Evolutionary conservation across 2,888 invertebrate species (phyloP), one percentile per base, ranked within the genome.

Genomic region (Lochmaea crataegi): DNA sequence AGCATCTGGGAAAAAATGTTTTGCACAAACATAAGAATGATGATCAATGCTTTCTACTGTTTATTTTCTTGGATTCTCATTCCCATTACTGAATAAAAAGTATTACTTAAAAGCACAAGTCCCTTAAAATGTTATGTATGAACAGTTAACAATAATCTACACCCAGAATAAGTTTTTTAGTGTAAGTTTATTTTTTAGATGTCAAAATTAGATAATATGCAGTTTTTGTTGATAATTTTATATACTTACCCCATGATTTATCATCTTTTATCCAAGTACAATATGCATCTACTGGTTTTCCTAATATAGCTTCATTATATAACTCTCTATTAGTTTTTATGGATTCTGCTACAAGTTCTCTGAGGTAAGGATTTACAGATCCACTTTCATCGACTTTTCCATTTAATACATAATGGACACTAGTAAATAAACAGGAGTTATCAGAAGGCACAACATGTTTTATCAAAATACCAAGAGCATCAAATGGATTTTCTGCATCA

Each of bases 381-480:
- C 92, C 92, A 38, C 91, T 89, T 53, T 93, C 91, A 83, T 96
- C 94, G 45, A 95, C 90, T 85, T 92, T 94, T 11, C 94, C 94
- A 83, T 92, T 93, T 74, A 93, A 86, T 77, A 92, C 93, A 86
- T 90, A 92, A 83, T 91, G 92, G 84, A 98, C 91, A 85, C 97
- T 96, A 76, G 96, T 96, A 87, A 98, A 98, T 65, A 98, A 91
- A 87, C 98, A 98, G 4, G 97, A 98, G 87, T 98, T 98, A 87
- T 98, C 96, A 9, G 98, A 94, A 78, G 98, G 97, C 67, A 98
- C 98, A 58, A 95, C 93, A 88, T 94, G 94, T 84, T 96, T 94
- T 90, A 96, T 91, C 64, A 97, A 88, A 80, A 96, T 92, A 42
- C 96, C 96, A 75, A 86, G 85, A 56, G 41, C 26, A 26, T 58